Evolutionary conservation across 2,113 vertebrate species (phyloP), one percentile per base, ranked within the genome.

Genomic region (Lathamus discolor): DNA sequence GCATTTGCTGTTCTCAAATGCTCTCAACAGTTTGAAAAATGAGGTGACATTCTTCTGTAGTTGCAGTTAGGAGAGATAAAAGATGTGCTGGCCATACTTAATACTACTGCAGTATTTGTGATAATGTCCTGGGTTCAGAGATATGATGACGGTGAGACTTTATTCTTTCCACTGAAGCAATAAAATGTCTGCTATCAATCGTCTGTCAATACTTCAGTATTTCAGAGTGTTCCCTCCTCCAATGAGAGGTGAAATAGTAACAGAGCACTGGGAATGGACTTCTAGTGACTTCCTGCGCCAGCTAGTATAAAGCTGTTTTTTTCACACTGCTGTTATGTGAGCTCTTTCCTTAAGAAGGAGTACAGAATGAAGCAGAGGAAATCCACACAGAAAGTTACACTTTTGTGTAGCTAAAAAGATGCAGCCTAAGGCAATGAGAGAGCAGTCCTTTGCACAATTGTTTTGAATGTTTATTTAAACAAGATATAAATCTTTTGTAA

Each of bases 391-490:
- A 35, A 67, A 48, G 39, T 54, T 19, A 13, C 55, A 43, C 33
- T 62, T 84, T 28, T 48, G 51, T 19, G 33, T 64, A 76, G 31
- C 69, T 79, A 27, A 61, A 43, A 55, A 10, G 25, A 27, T 80
- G 25, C 22, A 73, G 41, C 76, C 75, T 41, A 61, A 87, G 70
- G 28, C 0, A 0, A 39, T 82, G 52, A 75, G 52, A 84, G 29
- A 76, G 24, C 54, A 79, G 15, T 69, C 33, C 37, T 78, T 93
- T 75, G 41, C 77, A 43, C 18, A 68, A 76, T 72, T 86, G 73
- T 70, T 86, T 73, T 68, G 68, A 90, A 75, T 51, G 33, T 88
- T 94, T 95, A 18, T 86, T 92, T 83, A 75, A 92, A 91, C 33
- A 91, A 67, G 39, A 41, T 51, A 46, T 13, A 73, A 73, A 76